Evolutionary conservation across 2,797 vertebrate species (phyloP).

Genomic region (Pangasius mekongensis): DNA sequence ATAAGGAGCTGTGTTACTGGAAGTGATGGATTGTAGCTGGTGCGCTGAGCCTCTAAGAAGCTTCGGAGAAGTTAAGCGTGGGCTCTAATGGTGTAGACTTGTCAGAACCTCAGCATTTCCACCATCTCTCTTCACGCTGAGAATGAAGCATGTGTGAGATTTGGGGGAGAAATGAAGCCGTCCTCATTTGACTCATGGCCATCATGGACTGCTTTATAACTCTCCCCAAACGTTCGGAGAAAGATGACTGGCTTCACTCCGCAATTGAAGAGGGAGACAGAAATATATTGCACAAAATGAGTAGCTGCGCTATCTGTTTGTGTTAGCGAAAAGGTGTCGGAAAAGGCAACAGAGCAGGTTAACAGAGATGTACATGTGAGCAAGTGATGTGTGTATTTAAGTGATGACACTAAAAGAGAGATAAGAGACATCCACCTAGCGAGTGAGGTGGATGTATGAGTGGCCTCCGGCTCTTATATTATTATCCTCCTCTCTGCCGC

Average conservation of each 20-base stretch:
- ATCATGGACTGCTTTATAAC: slow-evolving; percentile 51
- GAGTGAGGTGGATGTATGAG: slow-evolving; percentile 51
- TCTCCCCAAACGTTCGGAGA: slow-evolving; percentile 49
- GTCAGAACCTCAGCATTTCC: slow-evolving; percentile 60
- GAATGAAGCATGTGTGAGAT: slow-evolving; percentile 55
- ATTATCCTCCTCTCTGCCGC: slow-evolving; percentile 67
- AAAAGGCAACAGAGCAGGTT: slow-evolving; percentile 35
- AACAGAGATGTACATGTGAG: slow-evolving; percentile 32
- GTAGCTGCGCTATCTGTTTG: background rate
- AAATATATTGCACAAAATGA: slow-evolving; percentile 10
- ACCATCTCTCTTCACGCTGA: slow-evolving; percentile 58
- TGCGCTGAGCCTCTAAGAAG: slow-evolving; percentile 56
- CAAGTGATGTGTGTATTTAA: slow-evolving; percentile 47
- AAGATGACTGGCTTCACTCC: slow-evolving; percentile 49
- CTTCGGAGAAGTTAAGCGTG: slow-evolving; percentile 61
- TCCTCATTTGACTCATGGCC: slow-evolving; percentile 43
- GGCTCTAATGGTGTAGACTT: slow-evolving; percentile 63
- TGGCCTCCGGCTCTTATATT: slow-evolving; percentile 56
- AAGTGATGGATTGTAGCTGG: slow-evolving; percentile 63
- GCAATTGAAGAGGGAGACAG: slow-evolving; percentile 34
- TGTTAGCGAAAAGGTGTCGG: slow-evolving; percentile 10
- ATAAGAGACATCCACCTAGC: slow-evolving; percentile 50
- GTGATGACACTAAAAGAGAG: slow-evolving; percentile 48
- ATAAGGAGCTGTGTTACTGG: slow-evolving; percentile 59
- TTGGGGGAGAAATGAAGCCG: slow-evolving; percentile 54